Evolutionary conservation across 2,888 invertebrate genomes (phyloP).

Genomic region (Dynastes hyllus): DNA sequence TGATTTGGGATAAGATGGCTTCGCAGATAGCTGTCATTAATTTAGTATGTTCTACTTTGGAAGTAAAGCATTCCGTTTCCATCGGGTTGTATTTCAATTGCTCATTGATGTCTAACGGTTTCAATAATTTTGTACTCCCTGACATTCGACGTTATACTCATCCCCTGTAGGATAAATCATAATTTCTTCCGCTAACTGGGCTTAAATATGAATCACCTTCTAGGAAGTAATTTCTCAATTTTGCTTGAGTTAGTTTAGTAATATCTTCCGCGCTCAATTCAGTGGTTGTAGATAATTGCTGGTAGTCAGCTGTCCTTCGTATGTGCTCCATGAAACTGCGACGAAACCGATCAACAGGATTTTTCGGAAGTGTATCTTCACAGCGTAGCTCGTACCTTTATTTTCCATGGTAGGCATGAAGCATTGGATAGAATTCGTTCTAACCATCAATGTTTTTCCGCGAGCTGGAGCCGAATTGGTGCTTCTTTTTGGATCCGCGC

Average conservation of each 20-base stretch:
- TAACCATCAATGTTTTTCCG: conserved; percentile 47
- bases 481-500: background rate
- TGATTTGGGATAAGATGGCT: conserved; percentile 49
- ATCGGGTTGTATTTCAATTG: conserved; percentile 3
- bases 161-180: conserved; percentile 44
- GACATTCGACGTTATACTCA: conserved; percentile 10
- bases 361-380: conserved; percentile 12
- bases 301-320: background rate
- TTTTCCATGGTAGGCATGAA: conserved; percentile 45
- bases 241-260: conserved; percentile 23
- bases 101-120: conserved; percentile 50
- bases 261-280: conserved; percentile 19
- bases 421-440: conserved; percentile 44
- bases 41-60: conserved; percentile 50
- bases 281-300: background rate
- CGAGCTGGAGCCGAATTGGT: background rate
- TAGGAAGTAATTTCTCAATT: conserved; percentile 42
- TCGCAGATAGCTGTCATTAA: conserved; percentile 54
- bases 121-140: conserved; percentile 42
- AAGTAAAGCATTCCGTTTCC: background rate
- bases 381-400: conserved; percentile 43
- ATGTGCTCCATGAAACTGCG: conserved; percentile 18
- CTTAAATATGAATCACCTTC: conserved; percentile 49
- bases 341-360: conserved; percentile 26
- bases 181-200: conserved; percentile 53